Percentiles rank a stretch among this genome's conserved stretches.
Evolutionary conservation across 2,113 vertebrate species (phyloP).

Genomic region (Upupa epops): DNA sequence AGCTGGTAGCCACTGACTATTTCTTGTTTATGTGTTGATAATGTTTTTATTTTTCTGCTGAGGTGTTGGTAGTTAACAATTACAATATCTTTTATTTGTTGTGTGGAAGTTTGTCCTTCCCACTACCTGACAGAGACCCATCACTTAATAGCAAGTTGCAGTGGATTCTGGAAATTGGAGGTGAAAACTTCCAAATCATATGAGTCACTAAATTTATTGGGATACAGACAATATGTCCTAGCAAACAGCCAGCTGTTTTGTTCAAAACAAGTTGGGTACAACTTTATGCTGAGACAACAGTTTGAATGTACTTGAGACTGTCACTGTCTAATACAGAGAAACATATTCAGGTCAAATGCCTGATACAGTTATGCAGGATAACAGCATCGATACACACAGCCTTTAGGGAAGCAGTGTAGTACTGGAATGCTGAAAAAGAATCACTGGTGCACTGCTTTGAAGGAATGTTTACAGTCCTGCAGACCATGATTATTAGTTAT

Average conservation of each 20-base stretch:
- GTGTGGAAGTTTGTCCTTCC: background rate
- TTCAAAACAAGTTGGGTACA: conserved; percentile 16
- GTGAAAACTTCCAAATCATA: background rate
- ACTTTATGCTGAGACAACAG: conserved; percentile 52
- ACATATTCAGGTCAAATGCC: conserved; percentile 77
- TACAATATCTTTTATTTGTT: background rate
- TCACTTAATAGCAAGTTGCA: background rate
- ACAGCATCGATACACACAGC: conserved; percentile 18
- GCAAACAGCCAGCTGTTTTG: background rate
- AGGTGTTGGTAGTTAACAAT: background rate
- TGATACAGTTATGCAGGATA: conserved; percentile 62
- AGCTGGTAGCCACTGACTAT: background rate
- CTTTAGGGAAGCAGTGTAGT: conserved; percentile 57
- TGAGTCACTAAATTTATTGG: background rate
- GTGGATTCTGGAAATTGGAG: background rate
- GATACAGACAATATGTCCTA: background rate
- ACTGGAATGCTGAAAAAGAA: conserved; percentile 10
- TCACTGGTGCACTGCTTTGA: background rate
- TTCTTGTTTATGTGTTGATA: background rate
- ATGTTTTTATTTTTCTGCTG: background rate
- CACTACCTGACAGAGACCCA: background rate
- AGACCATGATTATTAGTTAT: background rate
- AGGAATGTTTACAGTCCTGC: conserved; percentile 19
- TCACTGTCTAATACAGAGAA: conserved; percentile 73
- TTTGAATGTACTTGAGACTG: conserved; percentile 64